Percentiles rank a stretch among this genome's conserved stretches.
phyloP scores from a whole-genome alignment of 2,113 vertebrate genomes.

The Xyliphius kryptos region DNA sequence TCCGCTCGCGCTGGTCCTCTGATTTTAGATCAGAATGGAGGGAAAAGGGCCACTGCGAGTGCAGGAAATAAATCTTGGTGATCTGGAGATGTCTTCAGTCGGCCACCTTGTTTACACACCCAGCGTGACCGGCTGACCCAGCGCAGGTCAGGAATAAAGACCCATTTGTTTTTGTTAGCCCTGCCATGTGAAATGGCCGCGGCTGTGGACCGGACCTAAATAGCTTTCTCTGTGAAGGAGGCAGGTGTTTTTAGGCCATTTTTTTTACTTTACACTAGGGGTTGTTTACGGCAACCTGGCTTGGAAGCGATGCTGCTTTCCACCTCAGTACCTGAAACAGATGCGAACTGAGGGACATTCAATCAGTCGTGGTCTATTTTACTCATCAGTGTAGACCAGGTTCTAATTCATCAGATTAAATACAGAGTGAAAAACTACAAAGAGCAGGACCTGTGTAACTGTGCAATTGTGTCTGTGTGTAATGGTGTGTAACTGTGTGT shows the following conservation, averaged over 20 bases:
- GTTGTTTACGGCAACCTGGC: conserved; percentile 12
- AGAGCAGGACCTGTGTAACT: too few species aligned
- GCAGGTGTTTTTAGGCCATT: conserved; percentile 29
- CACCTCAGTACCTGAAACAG: conserved; percentile 10
- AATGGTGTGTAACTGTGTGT: too few species aligned
- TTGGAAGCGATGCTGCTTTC: neutral
- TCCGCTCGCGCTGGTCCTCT: too few species aligned
- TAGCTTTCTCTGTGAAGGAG: conserved; percentile 33
- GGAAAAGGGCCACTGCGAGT: conserved; percentile 49
- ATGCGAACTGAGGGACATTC: conserved; percentile 16
- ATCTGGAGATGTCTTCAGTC: conserved; percentile 40
- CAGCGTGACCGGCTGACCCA: conserved; percentile 49
- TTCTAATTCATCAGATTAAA: neutral
- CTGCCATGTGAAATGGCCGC: conserved; percentile 41
- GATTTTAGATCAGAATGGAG: too few species aligned
- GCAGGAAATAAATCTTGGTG: conserved; percentile 53
- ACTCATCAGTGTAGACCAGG: neutral
- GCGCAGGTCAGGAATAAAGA: conserved; percentile 45
- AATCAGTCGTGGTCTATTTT: conserved; percentile 27
- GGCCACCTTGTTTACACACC: conserved; percentile 47
- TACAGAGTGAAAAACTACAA: neutral
- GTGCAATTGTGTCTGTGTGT: too few species aligned
- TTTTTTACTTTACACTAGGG: conserved; percentile 31
- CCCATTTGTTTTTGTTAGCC: conserved; percentile 57
- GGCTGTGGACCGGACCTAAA: conserved; percentile 39